A percentile compares a stretch with the other conserved stretches of the same genome.
These are phyloP conservation scores for Hesperophylax magnus DNA, from an alignment of 1,140 invertebrate genomes.

Conservation along the genomic window DNA sequence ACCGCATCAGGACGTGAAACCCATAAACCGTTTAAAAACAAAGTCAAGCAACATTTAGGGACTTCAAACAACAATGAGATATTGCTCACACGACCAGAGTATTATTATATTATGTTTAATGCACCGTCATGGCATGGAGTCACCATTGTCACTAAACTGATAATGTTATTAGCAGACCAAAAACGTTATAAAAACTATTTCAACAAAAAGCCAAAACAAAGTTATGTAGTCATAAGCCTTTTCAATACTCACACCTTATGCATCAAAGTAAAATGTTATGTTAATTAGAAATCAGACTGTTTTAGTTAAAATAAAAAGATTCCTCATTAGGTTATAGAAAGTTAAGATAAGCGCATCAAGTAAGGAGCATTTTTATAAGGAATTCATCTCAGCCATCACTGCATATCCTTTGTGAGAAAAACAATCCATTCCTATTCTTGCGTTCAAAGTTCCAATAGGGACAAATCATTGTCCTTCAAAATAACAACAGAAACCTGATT, in stretches of 20 bases:
- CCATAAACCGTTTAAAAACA: slow-evolving; percentile 39
- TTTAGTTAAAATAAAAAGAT: slow-evolving; percentile 1
- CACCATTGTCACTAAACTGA: slow-evolving; percentile 56
- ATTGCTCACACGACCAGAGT: slow-evolving; percentile 2
- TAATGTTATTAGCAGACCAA: slow-evolving; percentile 48
- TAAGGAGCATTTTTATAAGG: too few species aligned
- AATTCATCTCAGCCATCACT: too few species aligned
- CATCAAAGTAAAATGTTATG: slow-evolving; percentile 6
- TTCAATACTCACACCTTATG: slow-evolving; percentile 19
- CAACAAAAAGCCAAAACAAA: slow-evolving; percentile 21
- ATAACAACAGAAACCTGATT: too few species aligned
- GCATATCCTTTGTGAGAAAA: too few species aligned
- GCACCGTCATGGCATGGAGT: slow-evolving; percentile 45
- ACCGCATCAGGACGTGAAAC: slow-evolving; percentile 21
- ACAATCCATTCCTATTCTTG: too few species aligned
- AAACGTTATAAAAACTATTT: slow-evolving; percentile 1
- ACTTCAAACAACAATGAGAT: slow-evolving; percentile 35
- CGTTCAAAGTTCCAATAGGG: too few species aligned
- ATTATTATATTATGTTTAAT: slow-evolving; percentile 35
- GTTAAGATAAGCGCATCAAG: too few species aligned
- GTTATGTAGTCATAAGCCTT: background rate
- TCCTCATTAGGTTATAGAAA: background rate
- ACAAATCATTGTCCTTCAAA: too few species aligned
- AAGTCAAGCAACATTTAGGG: slow-evolving; percentile 38
- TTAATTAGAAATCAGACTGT: background rate